Evolutionary conservation across 2,888 invertebrate genomes (phyloP).

Genomic region (Drosophila hamatofila): DNA sequence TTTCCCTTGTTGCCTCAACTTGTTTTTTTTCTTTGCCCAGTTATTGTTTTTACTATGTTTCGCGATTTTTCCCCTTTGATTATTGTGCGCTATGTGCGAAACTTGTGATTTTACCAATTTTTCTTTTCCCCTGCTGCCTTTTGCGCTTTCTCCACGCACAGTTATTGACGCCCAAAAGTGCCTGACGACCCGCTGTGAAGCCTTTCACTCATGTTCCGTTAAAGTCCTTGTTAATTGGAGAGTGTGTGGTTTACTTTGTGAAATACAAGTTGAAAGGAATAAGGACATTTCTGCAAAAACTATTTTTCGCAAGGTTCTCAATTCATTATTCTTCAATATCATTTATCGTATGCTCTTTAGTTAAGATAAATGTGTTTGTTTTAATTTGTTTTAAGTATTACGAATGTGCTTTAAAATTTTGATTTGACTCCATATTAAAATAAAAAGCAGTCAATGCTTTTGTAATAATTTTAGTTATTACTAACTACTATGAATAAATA

Average conservation of each 20-base stretch:
- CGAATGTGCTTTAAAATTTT: too few relatives aligned
- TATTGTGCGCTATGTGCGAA: slow-evolving; percentile 23
- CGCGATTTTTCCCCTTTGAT: slow-evolving; percentile 15
- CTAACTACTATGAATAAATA: too few relatives aligned
- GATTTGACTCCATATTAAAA: too few relatives aligned
- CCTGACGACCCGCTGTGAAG: background rate
- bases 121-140: background rate
- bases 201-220: background rate
- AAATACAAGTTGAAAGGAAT: background rate
- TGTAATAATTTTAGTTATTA: too few relatives aligned
- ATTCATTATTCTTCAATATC: background rate
- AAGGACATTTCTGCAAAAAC: background rate
- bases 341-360: background rate
- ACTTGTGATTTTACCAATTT: slow-evolving; percentile 36
- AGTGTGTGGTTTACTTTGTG: background rate
- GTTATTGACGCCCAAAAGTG: background rate
- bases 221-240: slow-evolving; percentile 31
- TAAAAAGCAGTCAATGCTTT: too few relatives aligned
- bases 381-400: too few relatives aligned
- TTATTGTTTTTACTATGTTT: slow-evolving; percentile 36
- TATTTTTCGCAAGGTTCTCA: background rate
- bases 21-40: slow-evolving; percentile 12
- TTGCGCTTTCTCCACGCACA: background rate
- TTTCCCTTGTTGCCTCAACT: slow-evolving; percentile 14
- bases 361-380: background rate